These are phyloP conservation scores for Zaprionus taronus DNA, from an alignment of 1,140 invertebrate species.

Conservation along the genomic window DNA sequence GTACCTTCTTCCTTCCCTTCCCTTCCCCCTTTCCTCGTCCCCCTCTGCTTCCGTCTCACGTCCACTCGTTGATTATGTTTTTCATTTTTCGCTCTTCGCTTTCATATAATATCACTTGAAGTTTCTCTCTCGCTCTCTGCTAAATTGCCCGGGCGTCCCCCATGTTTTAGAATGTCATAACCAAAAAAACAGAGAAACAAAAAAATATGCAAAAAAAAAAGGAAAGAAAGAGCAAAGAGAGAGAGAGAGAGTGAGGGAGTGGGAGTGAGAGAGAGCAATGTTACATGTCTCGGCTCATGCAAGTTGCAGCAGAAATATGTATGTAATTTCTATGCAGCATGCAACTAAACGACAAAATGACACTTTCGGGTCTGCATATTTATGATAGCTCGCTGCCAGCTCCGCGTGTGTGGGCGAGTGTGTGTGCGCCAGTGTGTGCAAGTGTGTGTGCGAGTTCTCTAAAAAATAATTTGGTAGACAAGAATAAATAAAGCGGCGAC, in stretches of 20 bases:
- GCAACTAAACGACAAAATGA: conserved; percentile 60
- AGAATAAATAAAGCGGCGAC: conserved; percentile 48
- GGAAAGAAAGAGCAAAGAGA: not conserved
- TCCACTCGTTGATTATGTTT: conserved; percentile 13
- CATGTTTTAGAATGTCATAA: conserved; percentile 45
- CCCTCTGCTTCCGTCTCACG: not conserved
- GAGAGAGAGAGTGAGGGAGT: not conserved
- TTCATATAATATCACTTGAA: conserved; percentile 21
- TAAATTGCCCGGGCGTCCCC: conserved; percentile 64
- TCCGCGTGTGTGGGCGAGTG: not conserved
- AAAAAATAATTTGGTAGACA: conserved; percentile 49
- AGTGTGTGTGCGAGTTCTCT: conserved; percentile 29
- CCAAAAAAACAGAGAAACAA: conserved; percentile 25
- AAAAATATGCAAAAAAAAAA: not conserved
- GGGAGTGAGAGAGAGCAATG: conserved; percentile 14
- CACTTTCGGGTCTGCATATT: conserved; percentile 67
- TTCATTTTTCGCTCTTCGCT: not conserved
- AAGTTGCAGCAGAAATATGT: conserved; percentile 38
- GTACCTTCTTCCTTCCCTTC: not conserved
- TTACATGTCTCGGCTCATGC: conserved; percentile 30
- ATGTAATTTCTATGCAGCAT: conserved; percentile 66
- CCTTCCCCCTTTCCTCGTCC: not conserved
- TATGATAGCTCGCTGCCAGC: conserved; percentile 58
- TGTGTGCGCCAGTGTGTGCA: not conserved
- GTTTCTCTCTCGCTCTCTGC: not conserved